phyloP scores from a whole-genome alignment of 2,113 vertebrate genomes.

The Patagioenas fasciata region DNA sequence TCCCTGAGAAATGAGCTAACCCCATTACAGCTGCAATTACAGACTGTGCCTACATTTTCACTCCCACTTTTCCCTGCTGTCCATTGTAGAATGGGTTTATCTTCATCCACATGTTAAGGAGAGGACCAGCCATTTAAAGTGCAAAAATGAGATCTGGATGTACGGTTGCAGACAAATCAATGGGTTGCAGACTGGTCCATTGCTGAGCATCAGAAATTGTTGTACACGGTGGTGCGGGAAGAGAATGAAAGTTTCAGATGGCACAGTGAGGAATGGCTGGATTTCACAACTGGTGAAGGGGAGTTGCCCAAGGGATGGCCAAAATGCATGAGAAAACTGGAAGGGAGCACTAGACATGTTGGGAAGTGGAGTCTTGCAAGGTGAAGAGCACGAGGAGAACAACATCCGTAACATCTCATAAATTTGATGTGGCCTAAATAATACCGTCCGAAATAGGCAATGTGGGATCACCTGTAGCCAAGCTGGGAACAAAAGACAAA shows the following conservation, averaged over 20 bases:
- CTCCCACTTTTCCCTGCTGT: neutral
- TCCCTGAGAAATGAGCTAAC: neutral
- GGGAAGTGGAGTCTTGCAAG: neutral
- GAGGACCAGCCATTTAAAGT: neutral
- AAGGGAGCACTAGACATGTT: neutral
- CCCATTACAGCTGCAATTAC: neutral
- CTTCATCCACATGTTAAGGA: neutral
- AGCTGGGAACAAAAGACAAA: neutral
- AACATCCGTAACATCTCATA: neutral
- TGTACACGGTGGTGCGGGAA: neutral
- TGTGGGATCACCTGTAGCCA: neutral
- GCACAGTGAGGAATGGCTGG: neutral
- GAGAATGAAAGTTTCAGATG: no score
- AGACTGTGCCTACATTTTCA: no score
- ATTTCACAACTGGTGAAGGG: neutral
- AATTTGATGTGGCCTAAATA: no score
- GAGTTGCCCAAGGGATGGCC: neutral
- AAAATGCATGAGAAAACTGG: neutral
- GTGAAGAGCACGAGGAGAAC: neutral
- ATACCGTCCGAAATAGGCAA: neutral
- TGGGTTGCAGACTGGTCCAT: neutral
- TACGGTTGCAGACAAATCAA: neutral
- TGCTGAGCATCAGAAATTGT: neutral
- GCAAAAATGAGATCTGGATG: neutral
- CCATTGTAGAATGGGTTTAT: neutral